Conservation (phyloP, 2,113 vertebrate species). For the Gambusia holbrooki region DNA sequence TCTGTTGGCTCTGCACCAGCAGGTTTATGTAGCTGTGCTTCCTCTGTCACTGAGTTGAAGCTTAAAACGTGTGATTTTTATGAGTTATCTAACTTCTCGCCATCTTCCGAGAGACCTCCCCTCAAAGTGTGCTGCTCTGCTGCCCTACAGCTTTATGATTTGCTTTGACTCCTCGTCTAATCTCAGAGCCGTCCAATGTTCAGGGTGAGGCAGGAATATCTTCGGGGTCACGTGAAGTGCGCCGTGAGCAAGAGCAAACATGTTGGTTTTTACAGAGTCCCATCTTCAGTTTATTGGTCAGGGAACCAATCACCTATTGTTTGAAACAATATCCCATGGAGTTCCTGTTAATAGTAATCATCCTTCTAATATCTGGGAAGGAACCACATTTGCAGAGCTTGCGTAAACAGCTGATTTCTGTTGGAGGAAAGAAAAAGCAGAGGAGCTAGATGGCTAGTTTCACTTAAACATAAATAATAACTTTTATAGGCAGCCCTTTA, state of each 20-base stretch:
- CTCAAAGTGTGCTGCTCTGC: slow-evolving; percentile 14
- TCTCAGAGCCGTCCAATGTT: slow-evolving; percentile 70
- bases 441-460: neutral
- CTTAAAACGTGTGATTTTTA: neutral
- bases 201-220: slow-evolving; percentile 56
- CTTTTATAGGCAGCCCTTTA: neutral
- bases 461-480: neutral
- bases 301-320: slow-evolving; percentile 12
- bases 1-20: slow-evolving; percentile 1
- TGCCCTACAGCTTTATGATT: slow-evolving; percentile 55
- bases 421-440: neutral
- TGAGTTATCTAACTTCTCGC: neutral
- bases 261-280: neutral
- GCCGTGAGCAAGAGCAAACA: slow-evolving; percentile 23
- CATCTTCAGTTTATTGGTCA: slow-evolving; percentile 18
- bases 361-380: neutral
- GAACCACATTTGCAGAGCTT: slow-evolving; percentile 6
- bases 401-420: slow-evolving; percentile 10
- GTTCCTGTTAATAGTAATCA: slow-evolving; percentile 16
- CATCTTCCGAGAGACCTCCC: neutral
- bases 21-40: neutral
- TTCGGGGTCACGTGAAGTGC: slow-evolving; percentile 43
- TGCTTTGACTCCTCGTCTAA: slow-evolving; percentile 44
- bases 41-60: slow-evolving; percentile 1
- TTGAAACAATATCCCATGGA: slow-evolving; percentile 26